Conservation (phyloP, 2,797 vertebrate species). For the Serranus cabrilla region DNA sequence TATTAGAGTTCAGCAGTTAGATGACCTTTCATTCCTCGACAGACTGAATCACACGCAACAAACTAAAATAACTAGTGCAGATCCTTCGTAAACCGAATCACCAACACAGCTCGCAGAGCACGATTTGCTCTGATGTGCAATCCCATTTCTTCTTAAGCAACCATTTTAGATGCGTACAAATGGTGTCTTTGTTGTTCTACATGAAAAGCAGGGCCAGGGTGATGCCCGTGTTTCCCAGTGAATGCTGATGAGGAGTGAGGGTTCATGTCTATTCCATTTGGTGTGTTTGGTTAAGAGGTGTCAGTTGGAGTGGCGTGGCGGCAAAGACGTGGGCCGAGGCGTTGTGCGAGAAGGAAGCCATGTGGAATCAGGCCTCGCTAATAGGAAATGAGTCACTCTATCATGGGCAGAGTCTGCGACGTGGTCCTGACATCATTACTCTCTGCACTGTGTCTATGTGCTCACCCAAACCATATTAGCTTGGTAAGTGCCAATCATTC, state of each 20-base stretch:
- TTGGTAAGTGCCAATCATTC: constrained; percentile 63
- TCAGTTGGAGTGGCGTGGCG: constrained; percentile 73
- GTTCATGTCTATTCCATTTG: constrained; percentile 67
- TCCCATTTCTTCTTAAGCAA: constrained; percentile 66
- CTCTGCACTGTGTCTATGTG: constrained; percentile 31
- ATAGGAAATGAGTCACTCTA: constrained; percentile 78
- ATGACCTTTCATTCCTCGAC: constrained; percentile 21
- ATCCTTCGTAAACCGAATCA: constrained; percentile 31
- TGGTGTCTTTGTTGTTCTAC: constrained; percentile 75
- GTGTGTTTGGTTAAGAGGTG: constrained; percentile 75
- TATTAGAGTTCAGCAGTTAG: constrained; percentile 10
- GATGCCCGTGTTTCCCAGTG: constrained; percentile 54
- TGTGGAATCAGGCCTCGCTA: constrained; percentile 75
- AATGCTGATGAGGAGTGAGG: constrained; percentile 77
- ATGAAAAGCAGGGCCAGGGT: constrained; percentile 67
- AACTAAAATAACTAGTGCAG: constrained; percentile 23
- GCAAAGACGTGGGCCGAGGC: constrained; percentile 67
- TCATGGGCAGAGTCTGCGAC: constrained; percentile 58
- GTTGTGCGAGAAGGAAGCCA: constrained; percentile 71
- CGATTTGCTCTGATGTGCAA: constrained; percentile 58
- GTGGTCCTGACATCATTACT: constrained; percentile 64
- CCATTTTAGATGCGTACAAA: constrained; percentile 74
- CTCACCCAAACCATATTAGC: constrained; percentile 48
- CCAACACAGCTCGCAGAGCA: constrained; percentile 39
- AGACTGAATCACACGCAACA: constrained; percentile 20